Conservation (phyloP, 1,140 invertebrate genomes). For the Panulirus ornatus region DNA sequence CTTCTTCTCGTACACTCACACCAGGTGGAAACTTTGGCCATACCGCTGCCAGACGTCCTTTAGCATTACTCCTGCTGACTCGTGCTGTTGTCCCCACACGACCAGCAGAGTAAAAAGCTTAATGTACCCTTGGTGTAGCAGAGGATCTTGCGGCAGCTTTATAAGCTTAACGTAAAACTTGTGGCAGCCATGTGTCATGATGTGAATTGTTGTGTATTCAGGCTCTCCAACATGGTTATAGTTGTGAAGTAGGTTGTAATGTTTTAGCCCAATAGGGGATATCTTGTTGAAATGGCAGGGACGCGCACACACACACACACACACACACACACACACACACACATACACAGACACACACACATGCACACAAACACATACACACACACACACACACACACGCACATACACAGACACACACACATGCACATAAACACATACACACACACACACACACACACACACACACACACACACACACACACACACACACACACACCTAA, state of each 20-base stretch:
- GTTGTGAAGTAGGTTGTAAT: neutral
- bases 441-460: too few species aligned
- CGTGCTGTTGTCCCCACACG: neutral
- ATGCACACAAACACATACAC: too few species aligned
- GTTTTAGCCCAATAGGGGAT: neutral
- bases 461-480: too few species aligned
- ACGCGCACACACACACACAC: too few species aligned
- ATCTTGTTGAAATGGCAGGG: too few species aligned
- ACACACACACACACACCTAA: too few species aligned
- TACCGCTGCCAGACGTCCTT: neutral
- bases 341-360: too few species aligned
- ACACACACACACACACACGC: too few species aligned
- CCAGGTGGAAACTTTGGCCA: neutral
- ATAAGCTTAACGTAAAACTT: neutral
- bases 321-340: too few species aligned
- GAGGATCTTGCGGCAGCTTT: neutral
- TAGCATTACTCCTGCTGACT: neutral
- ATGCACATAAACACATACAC: too few species aligned
- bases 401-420: too few species aligned
- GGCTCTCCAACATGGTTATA: neutral
- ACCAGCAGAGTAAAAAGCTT: neutral
- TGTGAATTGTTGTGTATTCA: neutral
- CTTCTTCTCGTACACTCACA: neutral
- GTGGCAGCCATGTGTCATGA: neutral
- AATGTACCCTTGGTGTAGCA: neutral